Evolutionary conservation across 2,797 vertebrate species (phyloP).

Genomic region (Clangula hyemalis): DNA sequence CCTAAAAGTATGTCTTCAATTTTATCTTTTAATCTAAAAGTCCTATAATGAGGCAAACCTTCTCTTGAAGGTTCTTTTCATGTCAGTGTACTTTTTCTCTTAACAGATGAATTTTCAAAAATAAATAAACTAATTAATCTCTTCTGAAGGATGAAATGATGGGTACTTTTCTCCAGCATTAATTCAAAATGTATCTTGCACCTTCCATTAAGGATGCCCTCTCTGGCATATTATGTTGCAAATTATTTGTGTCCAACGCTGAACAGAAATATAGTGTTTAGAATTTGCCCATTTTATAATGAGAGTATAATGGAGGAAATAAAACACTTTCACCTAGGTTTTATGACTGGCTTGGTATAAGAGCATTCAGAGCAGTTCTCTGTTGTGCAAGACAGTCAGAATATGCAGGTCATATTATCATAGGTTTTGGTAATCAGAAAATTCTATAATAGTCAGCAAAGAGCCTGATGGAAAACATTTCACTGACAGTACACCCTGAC

Average conservation of each 20-base stretch:
- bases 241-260: background rate
- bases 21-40: background rate
- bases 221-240: background rate
- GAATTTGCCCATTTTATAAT: background rate
- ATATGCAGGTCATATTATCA: background rate
- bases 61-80: background rate
- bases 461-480: background rate
- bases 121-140: slow-evolving; percentile 5
- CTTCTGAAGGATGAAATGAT: slow-evolving; percentile 27
- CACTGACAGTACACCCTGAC: background rate
- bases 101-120: slow-evolving; percentile 10
- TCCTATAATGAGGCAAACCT: background rate
- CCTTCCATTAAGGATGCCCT: background rate
- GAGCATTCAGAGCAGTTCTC: background rate
- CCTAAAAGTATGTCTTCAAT: slow-evolving; percentile 8
- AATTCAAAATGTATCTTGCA: background rate
- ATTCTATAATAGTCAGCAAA: background rate
- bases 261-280: background rate
- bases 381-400: background rate
- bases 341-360: background rate
- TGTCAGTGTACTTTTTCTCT: background rate
- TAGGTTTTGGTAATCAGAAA: background rate
- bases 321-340: background rate
- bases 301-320: background rate
- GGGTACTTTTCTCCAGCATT: background rate